Percentiles rank a stretch among this genome's conserved stretches.
Conservation (phyloP, 2,113 vertebrate species). For the Nanorana parkeri region DNA sequence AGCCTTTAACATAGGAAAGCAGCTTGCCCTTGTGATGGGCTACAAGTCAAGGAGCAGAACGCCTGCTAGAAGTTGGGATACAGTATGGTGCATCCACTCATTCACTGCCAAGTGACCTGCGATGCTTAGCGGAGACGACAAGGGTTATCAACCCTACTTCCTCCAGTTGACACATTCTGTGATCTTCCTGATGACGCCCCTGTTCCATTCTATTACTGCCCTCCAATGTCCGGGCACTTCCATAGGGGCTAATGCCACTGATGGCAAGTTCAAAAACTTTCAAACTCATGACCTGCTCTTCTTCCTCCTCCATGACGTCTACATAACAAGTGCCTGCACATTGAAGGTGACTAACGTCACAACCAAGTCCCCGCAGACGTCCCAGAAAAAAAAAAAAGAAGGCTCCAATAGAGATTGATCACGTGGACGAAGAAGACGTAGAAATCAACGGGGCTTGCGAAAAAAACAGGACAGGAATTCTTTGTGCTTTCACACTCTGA, state of each 20-base stretch:
- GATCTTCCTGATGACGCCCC: constrained; percentile 8
- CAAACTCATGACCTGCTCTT: constrained; percentile 1
- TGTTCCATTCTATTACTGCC: constrained; percentile 1
- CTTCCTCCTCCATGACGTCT: not conserved
- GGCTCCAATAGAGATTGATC: no score
- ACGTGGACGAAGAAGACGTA: no score
- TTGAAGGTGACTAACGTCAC: constrained; percentile 14
- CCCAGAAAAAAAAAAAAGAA: no score
- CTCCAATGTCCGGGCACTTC: constrained; percentile 29
- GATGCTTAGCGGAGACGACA: not conserved
- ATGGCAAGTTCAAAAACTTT: not conserved
- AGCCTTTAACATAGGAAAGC: not conserved
- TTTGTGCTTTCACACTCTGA: constrained; percentile 20
- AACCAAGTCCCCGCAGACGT: not conserved
- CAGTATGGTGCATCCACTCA: constrained; percentile 1
- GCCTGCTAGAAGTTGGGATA: not conserved
- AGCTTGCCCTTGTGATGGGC: not conserved
- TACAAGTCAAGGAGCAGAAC: not conserved
- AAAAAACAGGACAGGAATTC: not conserved
- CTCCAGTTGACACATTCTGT: constrained; percentile 13
- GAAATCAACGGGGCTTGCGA: not conserved
- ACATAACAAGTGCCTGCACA: constrained; percentile 19
- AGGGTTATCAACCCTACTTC: not conserved
- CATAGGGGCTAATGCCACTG: not conserved
- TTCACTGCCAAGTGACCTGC: constrained; percentile 51